Evolutionary conservation across 2,797 vertebrate species (phyloP).

Genomic region (Squalus acanthias): DNA sequence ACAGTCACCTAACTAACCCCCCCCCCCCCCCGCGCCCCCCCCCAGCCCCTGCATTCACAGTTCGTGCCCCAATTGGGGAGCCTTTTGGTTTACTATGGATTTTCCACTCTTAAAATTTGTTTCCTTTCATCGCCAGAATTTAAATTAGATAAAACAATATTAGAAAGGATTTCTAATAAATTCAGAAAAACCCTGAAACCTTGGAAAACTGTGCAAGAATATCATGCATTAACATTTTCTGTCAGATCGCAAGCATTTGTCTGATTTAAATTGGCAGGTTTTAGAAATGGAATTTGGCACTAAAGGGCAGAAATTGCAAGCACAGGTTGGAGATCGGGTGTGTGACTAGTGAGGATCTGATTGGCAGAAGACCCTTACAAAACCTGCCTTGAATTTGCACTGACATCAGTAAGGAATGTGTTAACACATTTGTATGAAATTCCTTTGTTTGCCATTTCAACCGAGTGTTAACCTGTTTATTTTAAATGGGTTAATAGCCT

Average conservation of each 20-base stretch:
- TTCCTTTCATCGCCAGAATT: neutral
- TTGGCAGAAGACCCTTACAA: neutral
- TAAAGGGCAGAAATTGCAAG: neutral
- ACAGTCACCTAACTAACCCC: neutral
- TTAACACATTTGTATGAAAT: conserved; percentile 6
- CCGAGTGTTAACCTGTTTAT: neutral
- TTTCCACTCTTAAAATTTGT: neutral
- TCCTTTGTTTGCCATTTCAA: neutral
- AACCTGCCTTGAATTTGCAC: neutral
- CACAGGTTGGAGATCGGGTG: neutral
- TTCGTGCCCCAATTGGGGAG: neutral
- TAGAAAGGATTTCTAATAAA: neutral
- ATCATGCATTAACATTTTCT: neutral
- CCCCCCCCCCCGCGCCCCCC: neutral
- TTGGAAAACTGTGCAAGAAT: neutral
- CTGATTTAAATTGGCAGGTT: neutral
- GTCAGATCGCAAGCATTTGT: neutral
- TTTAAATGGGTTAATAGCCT: neutral
- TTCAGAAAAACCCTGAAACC: neutral
- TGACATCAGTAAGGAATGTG: neutral
- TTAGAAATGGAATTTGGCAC: neutral
- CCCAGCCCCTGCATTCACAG: neutral
- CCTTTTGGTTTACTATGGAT: neutral
- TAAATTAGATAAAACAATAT: neutral
- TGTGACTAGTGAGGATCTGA: neutral